Evolutionary conservation across 2,888 invertebrate species (phyloP).

Genomic region (Psylliodes chrysocephalus): DNA sequence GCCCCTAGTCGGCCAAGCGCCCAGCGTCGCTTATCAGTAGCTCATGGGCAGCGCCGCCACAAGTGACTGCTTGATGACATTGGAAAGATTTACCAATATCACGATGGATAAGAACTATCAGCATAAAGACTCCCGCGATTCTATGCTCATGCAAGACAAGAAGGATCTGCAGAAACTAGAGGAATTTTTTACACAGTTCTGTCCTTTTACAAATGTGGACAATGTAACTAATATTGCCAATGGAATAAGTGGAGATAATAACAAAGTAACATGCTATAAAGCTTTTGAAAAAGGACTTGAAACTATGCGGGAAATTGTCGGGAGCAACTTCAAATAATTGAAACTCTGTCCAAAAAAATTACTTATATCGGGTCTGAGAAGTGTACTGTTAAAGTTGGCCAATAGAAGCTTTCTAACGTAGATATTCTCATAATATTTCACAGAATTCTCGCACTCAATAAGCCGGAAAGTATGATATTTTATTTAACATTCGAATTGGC

Average conservation of each 20-base stretch:
- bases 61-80: background rate
- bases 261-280: background rate
- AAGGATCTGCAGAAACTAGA: constrained; percentile 1
- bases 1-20: no score
- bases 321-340: background rate
- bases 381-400: no score
- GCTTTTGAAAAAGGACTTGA: background rate
- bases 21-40: background rate
- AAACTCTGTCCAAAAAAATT: background rate
- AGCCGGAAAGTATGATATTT: constrained; percentile 1
- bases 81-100: constrained; percentile 1
- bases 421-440: constrained; percentile 3
- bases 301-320: constrained; percentile 4
- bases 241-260: constrained; percentile 4
- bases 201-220: background rate
- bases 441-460: constrained; percentile 1
- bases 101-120: constrained; percentile 2
- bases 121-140: constrained; percentile 3
- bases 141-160: constrained; percentile 5
- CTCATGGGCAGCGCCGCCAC: background rate
- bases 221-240: constrained; percentile 5
- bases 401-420: background rate
- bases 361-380: background rate
- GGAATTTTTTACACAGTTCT: constrained; percentile 3
- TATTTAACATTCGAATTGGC: constrained; percentile 4